Evolutionary conservation across 2,797 vertebrate species (phyloP).

Genomic region (Channa striata): DNA sequence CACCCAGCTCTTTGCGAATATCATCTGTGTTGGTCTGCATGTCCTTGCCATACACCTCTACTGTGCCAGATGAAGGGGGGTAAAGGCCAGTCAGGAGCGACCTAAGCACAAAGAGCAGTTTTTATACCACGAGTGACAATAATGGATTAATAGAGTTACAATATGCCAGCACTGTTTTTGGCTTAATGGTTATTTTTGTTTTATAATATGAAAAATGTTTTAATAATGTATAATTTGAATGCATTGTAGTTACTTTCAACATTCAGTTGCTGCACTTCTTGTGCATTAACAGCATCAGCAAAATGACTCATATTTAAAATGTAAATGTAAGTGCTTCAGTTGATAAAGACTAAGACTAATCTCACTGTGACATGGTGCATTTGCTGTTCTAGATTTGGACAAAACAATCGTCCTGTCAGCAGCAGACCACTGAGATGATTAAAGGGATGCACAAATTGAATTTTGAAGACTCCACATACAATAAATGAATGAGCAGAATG

Average conservation of each 20-base stretch:
- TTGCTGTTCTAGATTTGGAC: slow-evolving; percentile 69
- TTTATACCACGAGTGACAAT: background rate
- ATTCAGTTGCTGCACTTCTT: slow-evolving; percentile 44
- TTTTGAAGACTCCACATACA: slow-evolving; percentile 38
- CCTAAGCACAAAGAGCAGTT: slow-evolving; percentile 73
- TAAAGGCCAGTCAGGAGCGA: slow-evolving; percentile 96
- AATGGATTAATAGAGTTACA: background rate
- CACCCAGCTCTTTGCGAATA: slow-evolving; percentile 90
- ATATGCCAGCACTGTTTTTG: background rate
- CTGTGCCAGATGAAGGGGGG: slow-evolving; percentile 88
- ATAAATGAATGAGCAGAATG: slow-evolving; percentile 34
- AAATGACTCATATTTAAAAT: slow-evolving; percentile 66
- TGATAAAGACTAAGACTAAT: slow-evolving; percentile 65
- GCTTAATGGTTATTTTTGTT: background rate
- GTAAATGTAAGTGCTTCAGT: slow-evolving; percentile 62
- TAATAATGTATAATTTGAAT: no score
- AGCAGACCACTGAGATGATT: slow-evolving; percentile 63
- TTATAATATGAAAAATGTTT: background rate
- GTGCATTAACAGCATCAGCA: slow-evolving; percentile 53
- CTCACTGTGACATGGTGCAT: slow-evolving; percentile 48
- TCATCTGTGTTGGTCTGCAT: slow-evolving; percentile 86
- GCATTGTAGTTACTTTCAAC: slow-evolving; percentile 8
- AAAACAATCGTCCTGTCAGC: slow-evolving; percentile 73
- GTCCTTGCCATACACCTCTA: slow-evolving; percentile 93
- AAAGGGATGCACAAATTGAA: slow-evolving; percentile 63